Evolutionary conservation across 2,113 vertebrate species (phyloP), one percentile per base, ranked within the genome.

Genomic region (Neodon shergylaensis): DNA sequence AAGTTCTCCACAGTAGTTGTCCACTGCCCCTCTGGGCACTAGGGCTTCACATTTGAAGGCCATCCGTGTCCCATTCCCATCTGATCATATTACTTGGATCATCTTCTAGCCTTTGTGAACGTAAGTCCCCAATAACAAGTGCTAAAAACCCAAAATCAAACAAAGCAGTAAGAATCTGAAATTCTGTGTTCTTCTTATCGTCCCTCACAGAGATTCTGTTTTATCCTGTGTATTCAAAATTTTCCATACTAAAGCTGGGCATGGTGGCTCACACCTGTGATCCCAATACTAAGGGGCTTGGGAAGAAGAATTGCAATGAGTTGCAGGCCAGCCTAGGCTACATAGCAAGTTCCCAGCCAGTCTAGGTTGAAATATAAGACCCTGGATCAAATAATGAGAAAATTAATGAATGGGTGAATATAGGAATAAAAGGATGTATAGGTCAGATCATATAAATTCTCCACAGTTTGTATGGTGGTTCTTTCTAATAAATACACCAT

Each of bases 91-190:
- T 49, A 39, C 82, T 49, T 49, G 49, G 49, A 49, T 49, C 49
- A 49, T 49, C 49, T 49, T 54, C 16, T 63, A 74, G 78, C 17
- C 17, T 63, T 68, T 76, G 82, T 92, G 39, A 94, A 74, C 8
- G 1, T 90, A 39, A 31, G 28, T 3, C 31, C 72, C 17, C 21
- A 3, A 66, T 65, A 93, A 14, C 17, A 93, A 36, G 14, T 47
- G 17, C 87, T 94, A 77, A 87, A 85, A 85, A 58, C 22, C 72
- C 47, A 22, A 88, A 94, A 76, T 4, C 26, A 81, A 95, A n/a
- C 28, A 31, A 88, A 72, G 6, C 19, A 10, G 5, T 82, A 66
- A 70, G 74, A 73, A 9, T 85, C 24, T 47, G 36, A 70, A 63
- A 44, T 13, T 11, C 58, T 36, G 42, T 4, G 68, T 11, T 3